Evolutionary conservation across 2,797 vertebrate species (phyloP), one percentile per base, ranked within the genome.

Genomic region (Sebastes melanostomus): DNA sequence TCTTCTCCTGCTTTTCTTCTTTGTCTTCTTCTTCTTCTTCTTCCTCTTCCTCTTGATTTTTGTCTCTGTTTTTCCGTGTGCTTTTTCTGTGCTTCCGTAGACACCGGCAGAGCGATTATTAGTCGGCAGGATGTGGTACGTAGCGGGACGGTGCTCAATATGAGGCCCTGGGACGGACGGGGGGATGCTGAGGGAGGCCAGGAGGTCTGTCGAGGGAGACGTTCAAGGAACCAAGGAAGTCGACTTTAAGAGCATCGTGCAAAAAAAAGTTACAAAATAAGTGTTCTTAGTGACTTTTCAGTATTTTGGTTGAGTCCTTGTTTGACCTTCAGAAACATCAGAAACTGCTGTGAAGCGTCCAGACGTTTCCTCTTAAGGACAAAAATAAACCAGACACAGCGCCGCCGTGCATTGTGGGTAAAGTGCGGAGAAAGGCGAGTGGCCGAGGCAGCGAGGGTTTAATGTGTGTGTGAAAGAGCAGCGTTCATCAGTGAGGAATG

Each of bases 31-130:
- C 29, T 29, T 29, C 29, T 8, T 32, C 32, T 4, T 11, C 10
- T 34, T 34, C 34, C 10, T 36, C 34, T 36, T 36, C 34, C 34
- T 36, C 34, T 36, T 36, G 34, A 77, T 62, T 82, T 60, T 24
- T 42, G 38, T 42, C 13, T 12, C 11, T 14, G 38, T 14, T 16
- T 42, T 14, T 14, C 13, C 13, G 32, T 82, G 76, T 67, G 68
- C 75, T 72, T 83, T 59, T 75, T 85, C 75, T 66, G 5, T 16
- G 60, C 82, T 66, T 79, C 52, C 81, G 68, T 78, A 29, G 60
- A 63, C 29, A 58, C 25, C 32, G 14, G 55, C 22, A 11, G 60
- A 67, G 50, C 13, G 66, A 74, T 77, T 80, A 84, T 80, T 68
- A 71, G 32, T 62, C 61, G 66, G 50, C 54, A 60, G 46, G 76